Percentiles rank a stretch among this genome's conserved stretches.
Evolutionary conservation across 2,888 invertebrate species (phyloP).

Genomic region (Charanyca ferruginea): DNA sequence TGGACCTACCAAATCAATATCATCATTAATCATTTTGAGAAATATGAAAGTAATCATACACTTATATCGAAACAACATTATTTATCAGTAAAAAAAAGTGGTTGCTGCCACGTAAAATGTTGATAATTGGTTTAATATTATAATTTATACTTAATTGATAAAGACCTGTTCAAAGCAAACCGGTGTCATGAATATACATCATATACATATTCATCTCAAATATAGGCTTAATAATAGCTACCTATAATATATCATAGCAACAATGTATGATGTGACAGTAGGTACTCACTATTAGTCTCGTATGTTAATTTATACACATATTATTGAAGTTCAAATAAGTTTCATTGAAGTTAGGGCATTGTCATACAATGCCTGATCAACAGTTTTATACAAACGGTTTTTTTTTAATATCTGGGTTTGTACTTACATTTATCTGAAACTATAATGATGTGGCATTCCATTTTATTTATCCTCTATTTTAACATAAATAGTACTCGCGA

Average conservation of each 20-base stretch:
- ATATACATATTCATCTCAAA: background rate
- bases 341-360: constrained; percentile 13
- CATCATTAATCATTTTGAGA: background rate
- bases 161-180: background rate
- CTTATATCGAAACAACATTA: background rate
- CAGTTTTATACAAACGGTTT: no score
- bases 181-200: background rate
- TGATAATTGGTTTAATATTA: background rate
- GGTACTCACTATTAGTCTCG: background rate
- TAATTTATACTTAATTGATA: background rate
- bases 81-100: background rate
- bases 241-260: background rate
- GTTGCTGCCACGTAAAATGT: background rate
- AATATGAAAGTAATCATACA: background rate
- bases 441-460: background rate
- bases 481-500: background rate
- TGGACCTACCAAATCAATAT: no score
- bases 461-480: background rate
- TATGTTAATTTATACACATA: constrained; percentile 37
- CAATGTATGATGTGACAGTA: constrained; percentile 6
- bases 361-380: constrained; percentile 2
- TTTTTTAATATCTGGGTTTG: no score
- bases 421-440: constrained; percentile 3
- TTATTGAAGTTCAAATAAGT: constrained; percentile 12
- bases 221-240: background rate